These are phyloP conservation scores for Tuta absoluta DNA, from an alignment of 2,888 invertebrate genomes.

Conservation along the genomic window DNA sequence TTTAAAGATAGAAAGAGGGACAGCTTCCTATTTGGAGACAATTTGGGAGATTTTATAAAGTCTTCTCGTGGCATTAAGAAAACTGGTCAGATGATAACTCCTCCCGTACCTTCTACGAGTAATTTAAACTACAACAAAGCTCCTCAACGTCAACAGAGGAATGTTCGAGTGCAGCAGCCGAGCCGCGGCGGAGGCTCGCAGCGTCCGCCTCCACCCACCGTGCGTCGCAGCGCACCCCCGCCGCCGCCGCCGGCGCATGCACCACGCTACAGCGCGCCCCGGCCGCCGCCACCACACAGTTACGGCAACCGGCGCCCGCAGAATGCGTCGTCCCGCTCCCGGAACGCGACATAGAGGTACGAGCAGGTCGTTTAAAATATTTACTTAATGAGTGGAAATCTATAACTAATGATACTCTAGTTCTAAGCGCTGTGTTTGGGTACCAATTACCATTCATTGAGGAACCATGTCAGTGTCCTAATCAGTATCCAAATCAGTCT, in stretches of 20 bases:
- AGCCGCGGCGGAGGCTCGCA: no score
- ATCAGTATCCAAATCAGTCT: constrained; percentile 7
- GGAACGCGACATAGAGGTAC: background rate
- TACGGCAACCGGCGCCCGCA: no score
- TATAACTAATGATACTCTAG: constrained; percentile 11
- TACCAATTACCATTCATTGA: constrained; percentile 24
- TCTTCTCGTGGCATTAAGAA: constrained; percentile 27
- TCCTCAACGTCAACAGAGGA: no score
- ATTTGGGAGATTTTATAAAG: constrained; percentile 26
- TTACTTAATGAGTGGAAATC: background rate
- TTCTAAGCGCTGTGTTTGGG: constrained; percentile 22
- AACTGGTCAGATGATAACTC: constrained; percentile 25
- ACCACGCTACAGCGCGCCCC: no score
- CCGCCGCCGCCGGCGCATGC: background rate
- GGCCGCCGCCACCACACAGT: constrained; percentile 9
- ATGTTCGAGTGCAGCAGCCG: no score
- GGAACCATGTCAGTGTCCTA: background rate
- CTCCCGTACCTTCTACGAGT: background rate
- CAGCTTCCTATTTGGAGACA: constrained; percentile 27
- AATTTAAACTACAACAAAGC: constrained; percentile 28
- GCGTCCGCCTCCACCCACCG: no score
- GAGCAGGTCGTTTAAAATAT: constrained; percentile 5
- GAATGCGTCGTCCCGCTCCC: background rate
- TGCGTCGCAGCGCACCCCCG: background rate
- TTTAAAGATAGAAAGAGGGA: constrained; percentile 29